phyloP scores from a whole-genome alignment of 2,113 vertebrate genomes.

The Saccopteryx leptura region DNA sequence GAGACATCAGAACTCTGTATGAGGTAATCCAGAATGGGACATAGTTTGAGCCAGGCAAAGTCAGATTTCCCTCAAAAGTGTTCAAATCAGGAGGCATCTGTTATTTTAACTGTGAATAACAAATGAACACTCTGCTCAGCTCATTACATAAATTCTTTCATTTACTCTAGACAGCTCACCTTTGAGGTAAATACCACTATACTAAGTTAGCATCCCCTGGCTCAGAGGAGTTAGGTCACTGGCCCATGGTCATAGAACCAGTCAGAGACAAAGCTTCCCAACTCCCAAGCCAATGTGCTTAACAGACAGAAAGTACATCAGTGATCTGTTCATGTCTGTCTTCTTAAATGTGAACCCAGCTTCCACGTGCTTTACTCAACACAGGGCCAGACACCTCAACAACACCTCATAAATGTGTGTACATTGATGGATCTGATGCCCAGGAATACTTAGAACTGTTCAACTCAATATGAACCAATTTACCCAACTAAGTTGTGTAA shows the following conservation, averaged over 20 bases:
- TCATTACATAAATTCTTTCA: not conserved
- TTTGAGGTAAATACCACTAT: not conserved
- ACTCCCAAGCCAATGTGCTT: constrained; percentile 25
- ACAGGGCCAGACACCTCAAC: not conserved
- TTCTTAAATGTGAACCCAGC: not conserved
- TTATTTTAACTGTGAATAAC: not conserved
- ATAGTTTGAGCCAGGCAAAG: not conserved
- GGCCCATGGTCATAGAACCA: not conserved
- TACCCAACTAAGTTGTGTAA: not conserved
- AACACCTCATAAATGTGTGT: not conserved
- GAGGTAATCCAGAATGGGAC: constrained; percentile 18
- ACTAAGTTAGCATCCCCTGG: not conserved
- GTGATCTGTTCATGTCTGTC: not conserved
- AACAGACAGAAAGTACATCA: not conserved
- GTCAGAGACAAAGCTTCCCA: constrained; percentile 66
- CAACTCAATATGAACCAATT: not conserved
- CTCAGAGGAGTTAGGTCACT: constrained; percentile 15
- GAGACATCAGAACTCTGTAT: constrained; percentile 34
- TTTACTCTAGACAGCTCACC: not conserved
- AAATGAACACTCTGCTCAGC: not conserved
- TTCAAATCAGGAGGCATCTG: not conserved
- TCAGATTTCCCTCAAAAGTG: not conserved
- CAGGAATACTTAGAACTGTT: not conserved
- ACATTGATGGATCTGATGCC: not conserved
- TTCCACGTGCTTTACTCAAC: constrained; percentile 59